Base-by-base conservation (phyloP, 2,113 vertebrate genomes). In the Egretta garzetta region DNA sequence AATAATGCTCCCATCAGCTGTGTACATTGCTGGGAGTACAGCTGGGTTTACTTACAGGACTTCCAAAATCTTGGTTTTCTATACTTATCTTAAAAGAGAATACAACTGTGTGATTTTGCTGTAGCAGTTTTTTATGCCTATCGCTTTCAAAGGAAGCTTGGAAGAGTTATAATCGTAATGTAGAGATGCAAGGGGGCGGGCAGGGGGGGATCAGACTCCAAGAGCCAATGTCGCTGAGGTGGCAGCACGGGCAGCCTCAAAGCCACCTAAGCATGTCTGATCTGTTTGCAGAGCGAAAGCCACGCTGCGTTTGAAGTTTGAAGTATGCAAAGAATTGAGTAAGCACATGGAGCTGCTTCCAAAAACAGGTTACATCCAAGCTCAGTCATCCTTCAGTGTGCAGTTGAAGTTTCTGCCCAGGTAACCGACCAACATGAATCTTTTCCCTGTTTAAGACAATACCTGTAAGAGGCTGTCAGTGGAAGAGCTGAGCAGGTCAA, bases 401-500 rank as follows among this genome's bases (percentile, higher is more conserved):
- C 99, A 99, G 33, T 95, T 99, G 92, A 99, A 98, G 97, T 99
- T 99, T 97, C 97, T 98, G 94, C 99, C 99, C 16, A 99, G 99
- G 99, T 99, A 98, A 98, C 35, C 19, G 6, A 21, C 20, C n/a
- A 39, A 10, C 33, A 7, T 30, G 12, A n/a, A 26, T 56, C 41
- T 47, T 56, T 16, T 6, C 27, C 6, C 24, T 49, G 13, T 52
- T 67, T 74, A 47, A 30, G 60, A 9, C 27, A 4, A 3, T 33
- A 12, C 27, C 45, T 73, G 30, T 10, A 33, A 56, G 71, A 79
- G n/a, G 27, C 39, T 91, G 14, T 6, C 45, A 10, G 37, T 59
- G 47, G 43, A 63, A 84, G 58, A 67, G 47, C 52, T 75, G 80
- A 85, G 86, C 80, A 59, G 71, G 37, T 32, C 52, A 5, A 50